Conservation (phyloP, 2,797 vertebrate species). For the Holocentrus rufus region DNA sequence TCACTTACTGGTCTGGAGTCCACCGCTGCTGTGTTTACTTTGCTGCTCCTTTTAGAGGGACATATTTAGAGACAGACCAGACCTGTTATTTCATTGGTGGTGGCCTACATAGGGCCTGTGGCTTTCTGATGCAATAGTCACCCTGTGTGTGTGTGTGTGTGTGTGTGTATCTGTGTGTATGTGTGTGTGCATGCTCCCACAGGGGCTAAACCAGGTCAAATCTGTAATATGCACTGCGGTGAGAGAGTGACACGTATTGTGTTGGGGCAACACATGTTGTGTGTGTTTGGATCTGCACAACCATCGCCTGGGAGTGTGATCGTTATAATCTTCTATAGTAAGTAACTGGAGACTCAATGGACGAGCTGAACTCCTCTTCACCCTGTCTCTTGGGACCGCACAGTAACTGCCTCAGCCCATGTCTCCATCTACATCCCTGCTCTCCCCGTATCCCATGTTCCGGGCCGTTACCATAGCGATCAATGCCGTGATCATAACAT, state of each 20-base stretch:
- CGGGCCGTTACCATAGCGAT: neutral
- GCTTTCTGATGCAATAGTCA: constrained; percentile 78
- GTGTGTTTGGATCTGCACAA: constrained; percentile 38
- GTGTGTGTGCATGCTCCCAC: constrained; percentile 24
- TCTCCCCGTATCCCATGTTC: neutral
- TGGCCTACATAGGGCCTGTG: constrained; percentile 63
- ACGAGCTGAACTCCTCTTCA: constrained; percentile 14
- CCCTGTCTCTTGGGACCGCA: constrained; percentile 7
- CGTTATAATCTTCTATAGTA: neutral
- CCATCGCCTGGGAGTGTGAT: constrained; percentile 11
- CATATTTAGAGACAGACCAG: constrained; percentile 78
- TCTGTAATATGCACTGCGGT: constrained; percentile 48
- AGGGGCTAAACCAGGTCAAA: constrained; percentile 72
- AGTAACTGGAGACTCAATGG: constrained; percentile 16
- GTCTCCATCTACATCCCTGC: constrained; percentile 8
- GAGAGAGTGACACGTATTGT: constrained; percentile 51
- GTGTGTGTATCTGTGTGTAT: neutral
- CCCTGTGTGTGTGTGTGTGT: neutral
- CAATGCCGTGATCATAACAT: constrained; percentile 8
- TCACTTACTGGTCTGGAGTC: constrained; percentile 79
- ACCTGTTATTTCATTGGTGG: constrained; percentile 82
- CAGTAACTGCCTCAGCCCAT: neutral
- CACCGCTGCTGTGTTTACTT: constrained; percentile 74
- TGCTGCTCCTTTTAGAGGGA: constrained; percentile 79
- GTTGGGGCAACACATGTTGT: constrained; percentile 42